Conservation (phyloP, 1,140 invertebrate genomes). For the Halotydeus destructor region DNA sequence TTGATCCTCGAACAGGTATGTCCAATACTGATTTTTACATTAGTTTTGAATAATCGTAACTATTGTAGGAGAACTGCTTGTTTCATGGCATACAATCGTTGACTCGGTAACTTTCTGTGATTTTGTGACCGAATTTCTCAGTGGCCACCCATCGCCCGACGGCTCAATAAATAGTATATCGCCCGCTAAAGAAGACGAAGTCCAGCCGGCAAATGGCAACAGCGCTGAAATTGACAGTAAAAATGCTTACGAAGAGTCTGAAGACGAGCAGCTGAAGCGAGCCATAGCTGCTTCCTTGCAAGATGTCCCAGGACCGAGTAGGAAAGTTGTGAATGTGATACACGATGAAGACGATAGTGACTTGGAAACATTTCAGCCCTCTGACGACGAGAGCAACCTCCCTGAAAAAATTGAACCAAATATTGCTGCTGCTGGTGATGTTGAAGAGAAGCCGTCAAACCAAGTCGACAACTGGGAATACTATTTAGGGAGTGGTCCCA, state of each 20-base stretch:
- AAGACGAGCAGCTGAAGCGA: conserved; percentile 28
- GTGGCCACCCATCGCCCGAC: conserved; percentile 21
- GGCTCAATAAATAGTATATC: conserved; percentile 8
- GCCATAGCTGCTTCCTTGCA: conserved; percentile 28
- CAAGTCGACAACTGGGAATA: conserved; percentile 18
- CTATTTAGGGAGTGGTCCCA: conserved; percentile 22
- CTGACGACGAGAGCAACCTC: conserved; percentile 15
- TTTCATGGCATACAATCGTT: conserved; percentile 30
- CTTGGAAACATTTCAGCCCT: conserved; percentile 26
- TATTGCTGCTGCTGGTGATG: background rate
- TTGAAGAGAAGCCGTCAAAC: conserved; percentile 1
- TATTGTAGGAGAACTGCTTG: conserved; percentile 31
- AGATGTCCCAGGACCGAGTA: conserved; percentile 11
- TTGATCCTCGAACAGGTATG: conserved; percentile 50
- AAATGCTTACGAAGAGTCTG: conserved; percentile 27
- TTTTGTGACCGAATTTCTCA: conserved; percentile 23
- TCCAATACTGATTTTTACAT: conserved; percentile 9
- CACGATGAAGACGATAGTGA: conserved; percentile 21
- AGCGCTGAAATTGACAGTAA: conserved; percentile 4
- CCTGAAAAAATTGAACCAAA: background rate
- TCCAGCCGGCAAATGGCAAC: conserved; percentile 1
- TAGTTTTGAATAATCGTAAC: background rate
- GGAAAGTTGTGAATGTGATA: conserved; percentile 9
- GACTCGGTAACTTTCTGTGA: conserved; percentile 31
- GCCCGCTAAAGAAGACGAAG: background rate